phyloP scores from a whole-genome alignment of 2,113 vertebrate species.

The Thomomys bottae region DNA sequence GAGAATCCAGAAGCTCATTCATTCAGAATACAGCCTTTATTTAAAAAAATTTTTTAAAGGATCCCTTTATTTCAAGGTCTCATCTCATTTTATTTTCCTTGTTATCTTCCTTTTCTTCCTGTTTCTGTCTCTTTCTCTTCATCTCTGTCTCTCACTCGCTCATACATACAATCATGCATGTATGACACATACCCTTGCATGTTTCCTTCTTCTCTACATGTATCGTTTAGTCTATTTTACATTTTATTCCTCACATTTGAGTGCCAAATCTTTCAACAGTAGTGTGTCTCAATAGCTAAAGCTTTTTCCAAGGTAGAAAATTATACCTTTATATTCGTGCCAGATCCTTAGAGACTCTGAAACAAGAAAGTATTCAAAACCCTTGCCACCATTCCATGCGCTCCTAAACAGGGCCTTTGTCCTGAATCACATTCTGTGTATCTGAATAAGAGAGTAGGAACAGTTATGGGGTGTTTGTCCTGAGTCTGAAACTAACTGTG shows the following conservation, averaged over 20 bases:
- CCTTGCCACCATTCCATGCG: background rate
- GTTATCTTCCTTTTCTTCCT: background rate
- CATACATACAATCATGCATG: no score
- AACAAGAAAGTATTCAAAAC: background rate
- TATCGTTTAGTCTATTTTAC: background rate
- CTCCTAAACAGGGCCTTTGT: background rate
- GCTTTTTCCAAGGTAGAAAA: conserved; percentile 9
- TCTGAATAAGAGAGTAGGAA: background rate
- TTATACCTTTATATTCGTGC: background rate
- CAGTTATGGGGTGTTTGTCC: background rate
- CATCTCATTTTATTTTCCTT: conserved; percentile 23
- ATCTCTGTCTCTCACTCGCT: background rate
- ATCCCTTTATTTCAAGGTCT: background rate
- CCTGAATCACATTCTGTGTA: background rate
- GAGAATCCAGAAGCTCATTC: conserved; percentile 68
- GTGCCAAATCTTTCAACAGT: background rate
- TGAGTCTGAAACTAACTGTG: background rate
- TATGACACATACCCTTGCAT: background rate
- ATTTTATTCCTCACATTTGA: conserved; percentile 3
- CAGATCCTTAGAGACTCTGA: background rate
- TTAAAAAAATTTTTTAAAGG: conserved; percentile 16
- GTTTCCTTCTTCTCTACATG: background rate
- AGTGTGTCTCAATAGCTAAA: background rate
- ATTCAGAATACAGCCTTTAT: conserved; percentile 61
- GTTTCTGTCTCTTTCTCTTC: background rate